Conservation (phyloP, 2,113 vertebrate genomes). For the Protobothrops mucrosquamatus region DNA sequence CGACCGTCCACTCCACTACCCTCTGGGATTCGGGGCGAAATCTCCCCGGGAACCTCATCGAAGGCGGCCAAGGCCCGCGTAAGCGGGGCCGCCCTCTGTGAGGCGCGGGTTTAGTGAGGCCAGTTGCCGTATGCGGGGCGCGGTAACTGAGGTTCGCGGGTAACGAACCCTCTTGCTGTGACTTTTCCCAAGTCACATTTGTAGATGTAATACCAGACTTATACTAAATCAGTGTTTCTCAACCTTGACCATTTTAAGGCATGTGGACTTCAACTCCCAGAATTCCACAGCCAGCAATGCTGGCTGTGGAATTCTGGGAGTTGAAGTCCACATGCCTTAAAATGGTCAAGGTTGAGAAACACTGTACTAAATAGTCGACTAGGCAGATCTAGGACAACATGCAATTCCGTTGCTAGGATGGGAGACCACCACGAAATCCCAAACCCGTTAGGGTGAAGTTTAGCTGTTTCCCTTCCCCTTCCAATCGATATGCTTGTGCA, state of each 20-base stretch:
- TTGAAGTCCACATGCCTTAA: too few species aligned
- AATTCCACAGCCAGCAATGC: too few species aligned
- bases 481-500: background rate
- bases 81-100: background rate
- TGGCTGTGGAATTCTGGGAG: too few species aligned
- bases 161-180: background rate
- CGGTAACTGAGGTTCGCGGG: background rate
- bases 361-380: background rate
- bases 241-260: too few species aligned
- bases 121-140: background rate
- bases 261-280: too few species aligned
- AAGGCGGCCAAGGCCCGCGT: background rate
- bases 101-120: background rate
- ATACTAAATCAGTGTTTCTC: background rate
- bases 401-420: background rate
- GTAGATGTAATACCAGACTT: background rate
- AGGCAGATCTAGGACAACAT: background rate
- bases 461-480: background rate
- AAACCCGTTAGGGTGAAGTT: background rate
- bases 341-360: too few species aligned
- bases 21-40: background rate
- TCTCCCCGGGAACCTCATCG: fast-evolving
- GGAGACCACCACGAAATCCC: background rate
- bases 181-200: background rate
- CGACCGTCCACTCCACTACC: fast-evolving